phyloP scores from a whole-genome alignment of 2,888 invertebrate genomes.

The Microctonus aethiopoides region DNA sequence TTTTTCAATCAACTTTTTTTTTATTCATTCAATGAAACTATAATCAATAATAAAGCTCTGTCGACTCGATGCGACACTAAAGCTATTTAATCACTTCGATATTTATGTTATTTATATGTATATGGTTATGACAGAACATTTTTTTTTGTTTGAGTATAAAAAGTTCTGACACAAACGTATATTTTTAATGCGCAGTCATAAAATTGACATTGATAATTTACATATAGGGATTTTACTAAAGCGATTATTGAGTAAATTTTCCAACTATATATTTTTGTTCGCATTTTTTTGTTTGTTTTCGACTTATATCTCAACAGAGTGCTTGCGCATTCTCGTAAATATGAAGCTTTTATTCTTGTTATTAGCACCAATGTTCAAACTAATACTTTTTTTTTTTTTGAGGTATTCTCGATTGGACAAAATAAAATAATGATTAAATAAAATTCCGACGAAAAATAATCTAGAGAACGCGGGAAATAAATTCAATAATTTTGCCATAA shows the following conservation, averaged over 20 bases:
- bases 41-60: background rate
- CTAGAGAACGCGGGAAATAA: background rate
- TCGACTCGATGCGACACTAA: background rate
- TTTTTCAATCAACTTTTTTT: background rate
- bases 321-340: background rate
- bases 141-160: background rate
- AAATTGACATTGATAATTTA: background rate
- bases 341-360: background rate
- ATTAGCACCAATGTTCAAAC: background rate
- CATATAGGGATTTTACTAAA: background rate
- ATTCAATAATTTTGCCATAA: slow-evolving; percentile 1
- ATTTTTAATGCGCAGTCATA: background rate
- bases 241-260: background rate
- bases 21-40: background rate
- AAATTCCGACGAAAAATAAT: slow-evolving; percentile 7
- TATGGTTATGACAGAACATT: background rate
- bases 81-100: slow-evolving; percentile 4
- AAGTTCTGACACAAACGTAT: background rate
- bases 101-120: background rate
- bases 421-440: slow-evolving; percentile 4
- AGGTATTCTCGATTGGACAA: background rate
- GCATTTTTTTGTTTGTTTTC: background rate
- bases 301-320: background rate
- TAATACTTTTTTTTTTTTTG: background rate
- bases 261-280: background rate